A percentile compares a stretch with the other conserved stretches of the same genome.
Evolutionary conservation across 1,140 invertebrate genomes (phyloP).

Genomic region (Drosophila nikananu): DNA sequence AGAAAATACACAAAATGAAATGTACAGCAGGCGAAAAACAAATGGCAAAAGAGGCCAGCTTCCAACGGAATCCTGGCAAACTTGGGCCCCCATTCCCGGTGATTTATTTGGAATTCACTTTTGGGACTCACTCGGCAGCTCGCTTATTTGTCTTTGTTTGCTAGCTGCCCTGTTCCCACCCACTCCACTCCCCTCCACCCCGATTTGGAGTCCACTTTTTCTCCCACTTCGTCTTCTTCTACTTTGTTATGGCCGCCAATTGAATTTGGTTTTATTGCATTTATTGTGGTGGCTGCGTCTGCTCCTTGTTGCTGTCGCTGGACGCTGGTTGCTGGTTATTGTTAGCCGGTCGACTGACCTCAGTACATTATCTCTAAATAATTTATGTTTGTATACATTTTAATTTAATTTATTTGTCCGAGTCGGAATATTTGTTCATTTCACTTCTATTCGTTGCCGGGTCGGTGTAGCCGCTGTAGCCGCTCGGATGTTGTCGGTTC

Average conservation of each 20-base stretch:
- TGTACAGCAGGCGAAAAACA: constrained; percentile 49
- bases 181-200: constrained; percentile 14
- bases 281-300: constrained; percentile 61
- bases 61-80: constrained; percentile 34
- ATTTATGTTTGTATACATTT: constrained; percentile 83
- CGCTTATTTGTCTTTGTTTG: constrained; percentile 77
- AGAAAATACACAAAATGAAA: constrained; percentile 57
- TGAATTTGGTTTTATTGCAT: constrained; percentile 81
- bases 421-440: constrained; percentile 66
- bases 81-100: constrained; percentile 61
- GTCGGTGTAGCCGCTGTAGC: not conserved
- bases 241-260: constrained; percentile 67
- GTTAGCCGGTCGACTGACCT: constrained; percentile 52
- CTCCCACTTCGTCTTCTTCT: constrained; percentile 47
- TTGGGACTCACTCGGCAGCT: constrained; percentile 42
- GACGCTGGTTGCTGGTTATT: constrained; percentile 40
- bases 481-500: constrained; percentile 16
- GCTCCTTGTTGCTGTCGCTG: constrained; percentile 18
- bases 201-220: constrained; percentile 9
- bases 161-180: constrained; percentile 20
- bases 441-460: constrained; percentile 42
- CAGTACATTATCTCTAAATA: constrained; percentile 83
- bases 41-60: constrained; percentile 42
- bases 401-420: constrained; percentile 80
- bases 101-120: constrained; percentile 74